A percentile compares a stretch with the other conserved stretches of the same genome.
These are phyloP conservation scores for Distichodus sexfasciatus DNA, from an alignment of 2,797 vertebrate species.

Conservation along the genomic window DNA sequence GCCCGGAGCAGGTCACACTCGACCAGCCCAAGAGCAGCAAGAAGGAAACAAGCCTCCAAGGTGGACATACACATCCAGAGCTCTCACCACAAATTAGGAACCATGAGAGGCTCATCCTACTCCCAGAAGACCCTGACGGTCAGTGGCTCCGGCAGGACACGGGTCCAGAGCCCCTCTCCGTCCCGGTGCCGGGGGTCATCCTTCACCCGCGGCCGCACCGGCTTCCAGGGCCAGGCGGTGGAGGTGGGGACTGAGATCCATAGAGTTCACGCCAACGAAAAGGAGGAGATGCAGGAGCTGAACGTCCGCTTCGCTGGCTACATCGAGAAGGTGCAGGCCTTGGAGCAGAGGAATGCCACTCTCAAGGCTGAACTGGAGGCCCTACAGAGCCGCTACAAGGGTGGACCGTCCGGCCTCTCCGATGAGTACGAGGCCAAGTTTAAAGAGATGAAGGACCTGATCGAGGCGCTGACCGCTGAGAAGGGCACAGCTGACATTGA, in stretches of 20 bases:
- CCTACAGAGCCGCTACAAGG: slow-evolving; percentile 66
- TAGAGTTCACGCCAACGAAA: slow-evolving; percentile 73
- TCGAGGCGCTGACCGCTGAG: slow-evolving; percentile 75
- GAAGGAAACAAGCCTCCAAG: background rate
- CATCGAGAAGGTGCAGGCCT: slow-evolving; percentile 66
- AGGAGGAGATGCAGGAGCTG: slow-evolving; percentile 80
- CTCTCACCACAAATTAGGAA: slow-evolving; percentile 11
- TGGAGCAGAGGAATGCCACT: slow-evolving; percentile 73
- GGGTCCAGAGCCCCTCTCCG: slow-evolving; percentile 69
- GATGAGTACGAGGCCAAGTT: slow-evolving; percentile 79
- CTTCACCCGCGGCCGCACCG: slow-evolving; percentile 61
- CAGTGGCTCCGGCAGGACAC: slow-evolving; percentile 50
- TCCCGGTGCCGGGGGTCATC: slow-evolving; percentile 68
- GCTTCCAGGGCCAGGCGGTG: slow-evolving; percentile 55
- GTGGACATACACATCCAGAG: background rate
- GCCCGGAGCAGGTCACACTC: slow-evolving; percentile 45
- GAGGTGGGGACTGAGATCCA: slow-evolving; percentile 72
- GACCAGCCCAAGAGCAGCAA: slow-evolving; percentile 2
- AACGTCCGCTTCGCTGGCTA: slow-evolving; percentile 75
- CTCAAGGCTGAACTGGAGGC: slow-evolving; percentile 60
- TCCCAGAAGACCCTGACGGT: slow-evolving; percentile 59
- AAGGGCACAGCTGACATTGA: slow-evolving; percentile 79
- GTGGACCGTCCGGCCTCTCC: slow-evolving; percentile 67
- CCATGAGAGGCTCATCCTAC: slow-evolving; percentile 50
- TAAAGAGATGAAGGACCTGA: slow-evolving; percentile 75